phyloP scores from a whole-genome alignment of 2,113 vertebrate species.

The Malurus melanocephalus region DNA sequence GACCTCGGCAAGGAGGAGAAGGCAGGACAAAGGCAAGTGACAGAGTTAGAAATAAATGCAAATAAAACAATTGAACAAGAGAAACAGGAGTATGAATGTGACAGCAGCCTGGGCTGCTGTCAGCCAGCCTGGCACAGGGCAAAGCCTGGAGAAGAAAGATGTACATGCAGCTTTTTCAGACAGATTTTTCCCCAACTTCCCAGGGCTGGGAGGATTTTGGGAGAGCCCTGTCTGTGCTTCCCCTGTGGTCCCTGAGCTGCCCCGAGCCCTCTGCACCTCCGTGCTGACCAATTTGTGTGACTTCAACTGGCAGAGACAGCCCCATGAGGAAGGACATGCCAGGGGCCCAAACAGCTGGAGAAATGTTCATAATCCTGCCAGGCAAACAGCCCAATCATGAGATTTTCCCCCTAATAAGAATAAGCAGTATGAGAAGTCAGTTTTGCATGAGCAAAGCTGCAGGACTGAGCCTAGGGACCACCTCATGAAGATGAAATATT shows the following conservation, averaged over 20 bases:
- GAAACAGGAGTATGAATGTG: background rate
- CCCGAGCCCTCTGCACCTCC: background rate
- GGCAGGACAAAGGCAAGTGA: background rate
- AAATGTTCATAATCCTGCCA: background rate
- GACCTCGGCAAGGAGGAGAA: background rate
- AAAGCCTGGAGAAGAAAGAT: fast-evolving
- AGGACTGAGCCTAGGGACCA: background rate
- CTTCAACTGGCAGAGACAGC: fast-evolving
- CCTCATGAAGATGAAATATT: constrained; percentile 19
- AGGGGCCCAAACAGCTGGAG: background rate
- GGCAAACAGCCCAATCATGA: background rate
- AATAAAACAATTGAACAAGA: background rate
- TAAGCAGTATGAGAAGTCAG: background rate
- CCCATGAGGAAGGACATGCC: fast-evolving
- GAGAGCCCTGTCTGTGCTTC: background rate
- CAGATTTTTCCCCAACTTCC: no score
- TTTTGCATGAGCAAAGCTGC: background rate
- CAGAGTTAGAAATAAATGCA: background rate
- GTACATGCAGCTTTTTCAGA: fast-evolving
- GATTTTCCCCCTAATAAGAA: background rate
- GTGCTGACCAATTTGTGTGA: background rate
- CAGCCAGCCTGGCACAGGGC: background rate
- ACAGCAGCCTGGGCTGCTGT: background rate
- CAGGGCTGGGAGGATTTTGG: background rate
- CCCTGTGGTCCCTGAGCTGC: fast-evolving